A percentile compares a stretch with the other conserved stretches of the same genome.
Evolutionary conservation across 2,797 vertebrate species (phyloP).

Genomic region (Micromesistius poutassou): DNA sequence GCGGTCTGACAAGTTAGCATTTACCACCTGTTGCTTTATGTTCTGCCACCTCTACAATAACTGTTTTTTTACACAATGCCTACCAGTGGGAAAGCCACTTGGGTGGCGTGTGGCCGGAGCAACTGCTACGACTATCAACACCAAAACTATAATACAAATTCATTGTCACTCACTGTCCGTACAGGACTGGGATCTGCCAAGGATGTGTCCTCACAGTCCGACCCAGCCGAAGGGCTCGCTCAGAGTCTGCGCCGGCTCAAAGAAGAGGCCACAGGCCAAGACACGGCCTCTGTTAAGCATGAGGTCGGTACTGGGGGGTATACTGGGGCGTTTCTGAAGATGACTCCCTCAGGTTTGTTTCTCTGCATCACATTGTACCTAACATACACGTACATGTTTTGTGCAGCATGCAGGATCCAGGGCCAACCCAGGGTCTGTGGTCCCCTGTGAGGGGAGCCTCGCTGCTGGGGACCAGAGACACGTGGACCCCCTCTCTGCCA

Average conservation of each 20-base stretch:
- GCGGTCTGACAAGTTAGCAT: no score
- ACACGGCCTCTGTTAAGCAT: conserved; percentile 53
- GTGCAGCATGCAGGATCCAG: conserved; percentile 41
- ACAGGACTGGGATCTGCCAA: conserved; percentile 40
- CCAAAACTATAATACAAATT: background rate
- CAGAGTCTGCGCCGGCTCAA: conserved; percentile 48
- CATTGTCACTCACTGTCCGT: background rate
- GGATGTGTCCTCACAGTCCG: conserved; percentile 32
- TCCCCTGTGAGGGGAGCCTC: conserved; percentile 40
- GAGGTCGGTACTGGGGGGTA: conserved; percentile 47
- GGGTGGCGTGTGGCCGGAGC: no score
- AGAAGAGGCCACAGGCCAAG: conserved; percentile 52
- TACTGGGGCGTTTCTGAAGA: conserved; percentile 3
- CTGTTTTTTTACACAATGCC: no score
- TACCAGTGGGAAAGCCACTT: no score
- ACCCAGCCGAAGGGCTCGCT: conserved; percentile 33
- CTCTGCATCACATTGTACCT: background rate
- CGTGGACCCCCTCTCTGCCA: conserved; percentile 33
- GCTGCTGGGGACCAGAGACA: conserved; percentile 39
- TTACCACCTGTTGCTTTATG: no score
- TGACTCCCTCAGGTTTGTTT: background rate
- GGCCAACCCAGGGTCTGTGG: conserved; percentile 20
- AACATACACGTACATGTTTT: conserved; percentile 6
- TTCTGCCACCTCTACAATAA: no score
- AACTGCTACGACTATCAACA: background rate